Conservation (phyloP, 2,888 invertebrate genomes). For the Orthosia incerta region DNA sequence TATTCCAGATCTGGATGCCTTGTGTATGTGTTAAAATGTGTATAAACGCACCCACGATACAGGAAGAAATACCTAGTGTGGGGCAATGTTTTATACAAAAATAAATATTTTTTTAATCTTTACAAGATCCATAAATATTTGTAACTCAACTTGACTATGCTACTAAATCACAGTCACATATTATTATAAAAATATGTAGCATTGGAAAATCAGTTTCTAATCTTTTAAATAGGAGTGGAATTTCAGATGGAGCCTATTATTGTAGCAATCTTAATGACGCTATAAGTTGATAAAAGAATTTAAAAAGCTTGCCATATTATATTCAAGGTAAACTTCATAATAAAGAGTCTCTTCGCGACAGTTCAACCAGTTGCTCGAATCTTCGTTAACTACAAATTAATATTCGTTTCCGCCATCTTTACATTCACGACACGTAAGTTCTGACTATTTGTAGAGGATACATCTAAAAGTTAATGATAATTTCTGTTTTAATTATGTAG, state of each 20-base stretch:
- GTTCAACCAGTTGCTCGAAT: constrained; percentile 30
- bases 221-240: not conserved
- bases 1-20: no score
- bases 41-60: no score
- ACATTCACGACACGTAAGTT: constrained; percentile 14
- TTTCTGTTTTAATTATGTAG: not conserved
- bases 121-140: no score
- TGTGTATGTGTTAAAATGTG: no score
- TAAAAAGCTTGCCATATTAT: not conserved
- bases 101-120: no score
- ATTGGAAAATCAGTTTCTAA: no score
- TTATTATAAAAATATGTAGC: no score
- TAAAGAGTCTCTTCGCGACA: constrained; percentile 14
- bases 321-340: constrained; percentile 20
- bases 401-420: constrained; percentile 46
- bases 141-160: no score
- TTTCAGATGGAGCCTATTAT: not conserved
- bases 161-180: no score
- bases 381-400: constrained; percentile 33
- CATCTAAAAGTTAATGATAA: constrained; percentile 26
- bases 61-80: no score
- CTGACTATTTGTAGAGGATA: constrained; percentile 9
- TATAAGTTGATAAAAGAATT: constrained; percentile 8
- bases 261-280: not conserved
- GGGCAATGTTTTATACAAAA: no score